Conservation (phyloP, 2,797 vertebrate species). For the Centropyge bicolor region DNA sequence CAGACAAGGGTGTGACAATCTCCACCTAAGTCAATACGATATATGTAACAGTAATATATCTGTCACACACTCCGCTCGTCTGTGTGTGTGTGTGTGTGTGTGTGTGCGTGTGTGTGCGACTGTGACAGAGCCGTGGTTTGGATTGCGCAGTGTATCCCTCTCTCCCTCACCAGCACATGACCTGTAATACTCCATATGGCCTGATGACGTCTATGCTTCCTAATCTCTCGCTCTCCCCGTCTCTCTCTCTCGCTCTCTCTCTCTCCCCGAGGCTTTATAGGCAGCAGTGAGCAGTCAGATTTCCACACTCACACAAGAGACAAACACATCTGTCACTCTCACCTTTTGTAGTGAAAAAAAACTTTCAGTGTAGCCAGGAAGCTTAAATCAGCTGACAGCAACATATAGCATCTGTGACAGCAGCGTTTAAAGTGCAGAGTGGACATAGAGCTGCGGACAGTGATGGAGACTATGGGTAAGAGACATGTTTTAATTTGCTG, state of each 20-base stretch:
- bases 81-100: neutral
- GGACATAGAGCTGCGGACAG: conserved; percentile 18
- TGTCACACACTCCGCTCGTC: neutral
- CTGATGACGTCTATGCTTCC: conserved; percentile 60
- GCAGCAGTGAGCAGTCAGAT: conserved; percentile 39
- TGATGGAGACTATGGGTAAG: conserved; percentile 80
- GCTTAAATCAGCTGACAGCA: neutral
- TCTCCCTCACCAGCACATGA: conserved; percentile 43
- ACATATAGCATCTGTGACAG: neutral
- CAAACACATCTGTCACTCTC: conserved; percentile 29
- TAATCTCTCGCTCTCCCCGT: conserved; percentile 42
- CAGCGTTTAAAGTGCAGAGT: neutral
- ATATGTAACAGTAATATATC: neutral
- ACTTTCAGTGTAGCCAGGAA: neutral
- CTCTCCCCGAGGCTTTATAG: conserved; percentile 43
- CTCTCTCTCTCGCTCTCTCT: conserved; percentile 11
- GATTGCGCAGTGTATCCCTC: conserved; percentile 21
- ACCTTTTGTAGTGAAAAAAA: conserved; percentile 28
- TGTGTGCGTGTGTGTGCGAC: neutral
- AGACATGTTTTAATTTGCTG: conserved; percentile 1
- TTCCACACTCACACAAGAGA: conserved; percentile 25
- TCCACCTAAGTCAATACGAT: neutral
- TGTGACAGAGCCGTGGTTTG: conserved; percentile 19
- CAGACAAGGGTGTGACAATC: neutral
- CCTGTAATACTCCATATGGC: conserved; percentile 51